Evolutionary conservation across 1,140 invertebrate genomes (phyloP).

Genomic region (Achroia grisella): DNA sequence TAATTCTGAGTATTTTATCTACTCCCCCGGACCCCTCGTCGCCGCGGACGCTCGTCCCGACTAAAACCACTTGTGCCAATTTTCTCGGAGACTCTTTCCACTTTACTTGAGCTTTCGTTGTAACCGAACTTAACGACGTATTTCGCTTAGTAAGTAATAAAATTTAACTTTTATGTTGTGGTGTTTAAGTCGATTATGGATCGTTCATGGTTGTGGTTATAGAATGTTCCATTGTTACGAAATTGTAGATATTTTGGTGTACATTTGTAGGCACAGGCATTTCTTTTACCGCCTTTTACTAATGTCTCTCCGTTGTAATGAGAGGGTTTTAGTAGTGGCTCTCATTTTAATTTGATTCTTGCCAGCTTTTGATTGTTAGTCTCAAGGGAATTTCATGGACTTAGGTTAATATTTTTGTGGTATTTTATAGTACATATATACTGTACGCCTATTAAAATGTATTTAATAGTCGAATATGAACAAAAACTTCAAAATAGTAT

Average conservation of each 20-base stretch:
- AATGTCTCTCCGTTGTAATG: conserved; percentile 53
- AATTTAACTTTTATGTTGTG: conserved; percentile 18
- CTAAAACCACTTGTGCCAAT: conserved; percentile 73
- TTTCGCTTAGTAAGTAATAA: conserved; percentile 13
- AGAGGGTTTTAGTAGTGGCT: conserved; percentile 38
- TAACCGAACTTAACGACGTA: conserved; percentile 28
- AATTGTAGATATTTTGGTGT: conserved; percentile 31
- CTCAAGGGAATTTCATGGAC: background rate
- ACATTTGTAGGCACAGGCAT: conserved; percentile 50
- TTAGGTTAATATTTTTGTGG: too few relatives aligned
- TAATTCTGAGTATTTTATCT: conserved; percentile 10
- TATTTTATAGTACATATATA: too few relatives aligned
- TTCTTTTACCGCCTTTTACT: conserved; percentile 47
- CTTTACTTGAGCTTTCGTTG: conserved; percentile 58
- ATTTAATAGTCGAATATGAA: too few relatives aligned
- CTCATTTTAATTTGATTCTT: conserved; percentile 45
- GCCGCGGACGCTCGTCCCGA: conserved; percentile 37
- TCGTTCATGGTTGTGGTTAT: conserved; percentile 3
- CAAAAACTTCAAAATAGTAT: too few relatives aligned
- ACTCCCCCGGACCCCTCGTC: conserved; percentile 21
- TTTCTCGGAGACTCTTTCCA: conserved; percentile 68
- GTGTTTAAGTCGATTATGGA: conserved; percentile 23
- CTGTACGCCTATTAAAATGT: too few relatives aligned
- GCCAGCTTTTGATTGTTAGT: conserved; percentile 16
- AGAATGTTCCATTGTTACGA: conserved; percentile 9